Evolutionary conservation across 1,140 invertebrate genomes (phyloP), one percentile per base, ranked within the genome.

Genomic region (Onthophagus taurus): DNA sequence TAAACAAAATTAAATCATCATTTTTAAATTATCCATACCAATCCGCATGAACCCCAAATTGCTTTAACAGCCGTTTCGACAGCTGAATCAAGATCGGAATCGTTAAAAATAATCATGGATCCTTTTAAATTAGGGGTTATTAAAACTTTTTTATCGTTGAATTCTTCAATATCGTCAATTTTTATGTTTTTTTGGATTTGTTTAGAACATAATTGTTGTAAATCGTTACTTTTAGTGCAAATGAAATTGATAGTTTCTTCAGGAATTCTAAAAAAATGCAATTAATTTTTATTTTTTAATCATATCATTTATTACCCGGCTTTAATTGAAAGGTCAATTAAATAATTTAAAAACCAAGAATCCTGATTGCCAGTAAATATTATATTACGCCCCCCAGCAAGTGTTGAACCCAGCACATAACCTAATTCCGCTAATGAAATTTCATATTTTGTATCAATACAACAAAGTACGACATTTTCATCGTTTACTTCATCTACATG

Each of bases 81-180:
- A 11, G 75, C 71, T 42, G 74, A 75, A 64, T 77, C 72, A 21
- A 77, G 45, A 62, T 79, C 76, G 14, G 73, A 69, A 35, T 63
- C 61, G 39, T 78, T 74, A 63, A 73, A 77, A 38, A 80, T 65
- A 35, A 77, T 59, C 35, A 75, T 67, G 3, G 69, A 62, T 21
- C 65, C 67, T 49, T 72, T 71, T 24, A 68, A 39, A 21, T 42
- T 42, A 18, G 46, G 26, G n/a, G n/a, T n/a, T 24, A 53, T 49
- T 52, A 38, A 47, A 48, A 41, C 13, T 26, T 33, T 41, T 11
- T 41, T 13, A 9, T 17, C 2, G 4, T 26, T 13, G 9, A 34
- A 34, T 11, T 11, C 5, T 34, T 34, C 5, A 8, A 26, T 26
- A 26, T 26, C 24, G 24, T 7, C 24, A n/a, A 7, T 7, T 26